A percentile compares a stretch with the other conserved stretches of the same genome.
phyloP scores from a whole-genome alignment of 2,797 vertebrate genomes.

The Salarias fasciatus region DNA sequence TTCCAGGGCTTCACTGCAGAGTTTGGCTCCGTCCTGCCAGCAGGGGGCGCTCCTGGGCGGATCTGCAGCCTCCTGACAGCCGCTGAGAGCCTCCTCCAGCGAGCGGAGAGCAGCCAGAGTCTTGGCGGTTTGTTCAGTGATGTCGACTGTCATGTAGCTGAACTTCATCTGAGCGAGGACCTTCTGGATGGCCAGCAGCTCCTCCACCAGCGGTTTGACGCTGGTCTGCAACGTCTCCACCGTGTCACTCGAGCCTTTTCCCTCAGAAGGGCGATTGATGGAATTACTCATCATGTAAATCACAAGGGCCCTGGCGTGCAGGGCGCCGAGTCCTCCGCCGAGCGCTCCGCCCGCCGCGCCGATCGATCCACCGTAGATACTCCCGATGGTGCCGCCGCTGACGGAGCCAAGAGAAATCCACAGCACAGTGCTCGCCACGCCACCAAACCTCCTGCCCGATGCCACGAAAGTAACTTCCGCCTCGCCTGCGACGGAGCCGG shows the following conservation, averaged over 20 bases:
- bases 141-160: fast-evolving
- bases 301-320: too few species aligned
- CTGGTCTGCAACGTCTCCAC: neutral
- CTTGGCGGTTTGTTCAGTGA: neutral
- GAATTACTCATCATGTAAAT: fast-evolving
- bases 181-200: conserved; percentile 3
- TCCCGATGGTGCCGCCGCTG: conserved; percentile 1
- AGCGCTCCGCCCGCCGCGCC: conserved; percentile 1
- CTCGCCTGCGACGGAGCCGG: neutral
- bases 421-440: fast-evolving
- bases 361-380: neutral
- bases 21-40: neutral
- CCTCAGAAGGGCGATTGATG: fast-evolving
- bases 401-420: conserved; percentile 4
- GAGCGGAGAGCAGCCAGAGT: neutral
- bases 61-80: neutral
- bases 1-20: neutral
- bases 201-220: neutral
- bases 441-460: fast-evolving
- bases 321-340: conserved; percentile 13
- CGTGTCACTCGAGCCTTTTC: neutral
- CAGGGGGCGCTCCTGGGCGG: neutral
- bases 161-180: neutral
- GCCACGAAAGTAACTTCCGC: neutral
- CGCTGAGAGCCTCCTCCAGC: neutral